phyloP scores from a whole-genome alignment of 1,140 invertebrate species.

The Drosophila tani region DNA sequence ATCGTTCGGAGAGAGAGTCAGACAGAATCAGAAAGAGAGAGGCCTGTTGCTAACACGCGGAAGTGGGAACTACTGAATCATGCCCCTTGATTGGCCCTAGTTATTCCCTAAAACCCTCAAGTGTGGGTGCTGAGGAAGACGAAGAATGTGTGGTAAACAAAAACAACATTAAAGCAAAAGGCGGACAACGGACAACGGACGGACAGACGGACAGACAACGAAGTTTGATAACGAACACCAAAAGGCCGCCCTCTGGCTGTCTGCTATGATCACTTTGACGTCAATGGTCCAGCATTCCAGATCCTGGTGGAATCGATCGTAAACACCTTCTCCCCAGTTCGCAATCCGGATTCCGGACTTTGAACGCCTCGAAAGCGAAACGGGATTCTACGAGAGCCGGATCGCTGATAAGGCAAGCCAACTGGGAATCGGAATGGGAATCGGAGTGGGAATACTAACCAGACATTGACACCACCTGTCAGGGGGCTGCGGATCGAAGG shows the following conservation, averaged over 20 bases:
- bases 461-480: slow-evolving; percentile 37
- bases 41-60: slow-evolving; percentile 1
- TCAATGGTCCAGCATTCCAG: slow-evolving; percentile 43
- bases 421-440: slow-evolving; percentile 8
- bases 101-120: neutral
- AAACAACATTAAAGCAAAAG: slow-evolving; percentile 24
- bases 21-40: too few relatives aligned
- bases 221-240: slow-evolving; percentile 21
- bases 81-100: neutral
- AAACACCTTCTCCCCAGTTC: slow-evolving; percentile 43
- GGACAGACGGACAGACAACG: neutral
- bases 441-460: slow-evolving; percentile 8
- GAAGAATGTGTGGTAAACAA: slow-evolving; percentile 31
- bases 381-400: slow-evolving; percentile 22
- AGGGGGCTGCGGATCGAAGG: slow-evolving; percentile 7
- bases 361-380: slow-evolving; percentile 48
- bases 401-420: slow-evolving; percentile 12
- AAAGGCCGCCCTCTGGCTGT: slow-evolving; percentile 23
- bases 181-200: neutral
- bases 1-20: neutral
- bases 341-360: slow-evolving; percentile 38
- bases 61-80: neutral
- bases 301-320: slow-evolving; percentile 55
- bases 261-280: slow-evolving; percentile 34
- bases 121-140: neutral